Evolutionary conservation across 1,140 invertebrate species (phyloP), one percentile per base, ranked within the genome.

Genomic region (Drosophila burlai): DNA sequence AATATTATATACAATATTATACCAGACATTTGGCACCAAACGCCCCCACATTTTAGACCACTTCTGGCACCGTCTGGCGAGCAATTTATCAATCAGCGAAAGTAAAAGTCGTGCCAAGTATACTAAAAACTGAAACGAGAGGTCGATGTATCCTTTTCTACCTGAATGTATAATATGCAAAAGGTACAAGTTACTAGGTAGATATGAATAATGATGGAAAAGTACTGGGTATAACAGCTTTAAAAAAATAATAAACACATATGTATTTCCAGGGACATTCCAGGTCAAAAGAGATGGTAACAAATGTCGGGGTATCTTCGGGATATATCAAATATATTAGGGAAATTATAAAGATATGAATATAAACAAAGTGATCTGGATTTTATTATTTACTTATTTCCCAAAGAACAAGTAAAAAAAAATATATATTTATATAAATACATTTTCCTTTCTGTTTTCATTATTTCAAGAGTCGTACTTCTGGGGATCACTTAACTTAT

Each of bases 41-140:
- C 29, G 29, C 29, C 29, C 29, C 29, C 29, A 7, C 29, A 29
- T 29, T 29, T 29, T 29, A 29, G 29, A 29, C 65, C 65, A 59
- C 26, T 59, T 69, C 24, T 45, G 38, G 43, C 65, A 36, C 34
- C 43, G 47, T 36, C n/a, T 73, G 54, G 26, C 38, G 13, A 60
- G 29, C 45, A 73, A 60, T 61, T 73, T 61, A 61, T 73, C 71
- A 59, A 73, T 61, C 71, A 59, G 46, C 43, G 18, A 45, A 61
- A 52, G 45, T n/a, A 31, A 60, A 42, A 73, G 52, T 73, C 31
- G 38, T 72, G 67, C 54, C 52, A 72, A 71, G 29, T 26, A 57
- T 57, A 26, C 36, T n/a, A 58, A 40, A 58, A n/a, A n/a, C 15
- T 21, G 3, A 36, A 15, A 0, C 13, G 52, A 55, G 13, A 36